phyloP scores from a whole-genome alignment of 35 echinoderm and acorn worm species.

The Diadema setosum region DNA sequence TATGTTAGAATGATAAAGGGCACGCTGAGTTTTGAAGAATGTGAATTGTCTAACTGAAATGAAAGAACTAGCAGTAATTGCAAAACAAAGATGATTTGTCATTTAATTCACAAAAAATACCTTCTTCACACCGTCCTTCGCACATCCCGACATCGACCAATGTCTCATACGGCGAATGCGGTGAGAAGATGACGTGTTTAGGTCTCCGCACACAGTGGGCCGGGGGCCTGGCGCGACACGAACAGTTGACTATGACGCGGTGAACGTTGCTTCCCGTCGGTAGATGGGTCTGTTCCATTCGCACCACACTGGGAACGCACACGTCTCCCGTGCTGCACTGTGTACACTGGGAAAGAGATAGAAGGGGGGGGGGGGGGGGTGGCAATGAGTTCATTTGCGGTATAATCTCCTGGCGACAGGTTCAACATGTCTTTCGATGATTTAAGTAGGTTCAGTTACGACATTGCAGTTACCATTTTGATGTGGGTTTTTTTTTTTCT shows the following conservation, averaged over 20 bases:
- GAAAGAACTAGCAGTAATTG: too few species aligned
- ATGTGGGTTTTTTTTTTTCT: too few species aligned
- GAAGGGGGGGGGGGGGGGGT: neutral
- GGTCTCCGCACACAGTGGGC: conserved; percentile 2
- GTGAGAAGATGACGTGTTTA: neutral
- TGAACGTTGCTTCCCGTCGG: neutral
- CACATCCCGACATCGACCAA: conserved; percentile 32
- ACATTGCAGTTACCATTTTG: too few species aligned
- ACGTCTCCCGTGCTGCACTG: neutral
- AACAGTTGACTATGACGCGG: neutral
- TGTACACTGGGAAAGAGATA: neutral
- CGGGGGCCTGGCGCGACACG: neutral
- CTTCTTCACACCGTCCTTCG: neutral
- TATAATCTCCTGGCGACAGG: too few species aligned
- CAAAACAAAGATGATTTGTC: too few species aligned
- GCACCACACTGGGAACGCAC: neutral
- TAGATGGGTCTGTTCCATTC: neutral
- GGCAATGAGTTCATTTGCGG: too few species aligned
- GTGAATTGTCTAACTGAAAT: too few species aligned
- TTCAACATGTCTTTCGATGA: too few species aligned
- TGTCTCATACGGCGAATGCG: conserved; percentile 30
- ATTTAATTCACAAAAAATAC: too few species aligned
- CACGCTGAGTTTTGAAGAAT: too few species aligned
- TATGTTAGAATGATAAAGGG: too few species aligned
- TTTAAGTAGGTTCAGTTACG: too few species aligned